Percentiles rank a stretch among this genome's conserved stretches.
Evolutionary conservation across 2,797 vertebrate genomes (phyloP).

Genomic region (Etheostoma nigrum): DNA sequence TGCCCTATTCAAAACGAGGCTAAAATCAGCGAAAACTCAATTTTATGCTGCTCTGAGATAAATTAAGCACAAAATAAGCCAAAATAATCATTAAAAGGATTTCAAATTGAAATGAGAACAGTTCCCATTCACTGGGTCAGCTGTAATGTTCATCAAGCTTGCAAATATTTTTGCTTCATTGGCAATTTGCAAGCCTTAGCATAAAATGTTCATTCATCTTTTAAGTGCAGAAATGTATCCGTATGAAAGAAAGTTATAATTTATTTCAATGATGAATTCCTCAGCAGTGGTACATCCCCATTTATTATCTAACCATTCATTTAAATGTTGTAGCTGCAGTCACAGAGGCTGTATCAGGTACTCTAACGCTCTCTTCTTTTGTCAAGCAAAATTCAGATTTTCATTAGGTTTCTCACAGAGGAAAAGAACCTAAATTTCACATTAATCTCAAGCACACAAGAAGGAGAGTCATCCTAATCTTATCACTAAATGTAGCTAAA

Average conservation of each 20-base stretch:
- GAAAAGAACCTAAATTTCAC: slow-evolving; percentile 68
- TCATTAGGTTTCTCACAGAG: slow-evolving; percentile 32
- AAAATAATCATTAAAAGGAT: slow-evolving; percentile 81
- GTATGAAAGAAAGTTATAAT: slow-evolving; percentile 53
- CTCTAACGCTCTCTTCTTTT: slow-evolving; percentile 43
- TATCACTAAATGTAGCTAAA: slow-evolving; percentile 79
- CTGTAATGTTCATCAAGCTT: slow-evolving; percentile 74
- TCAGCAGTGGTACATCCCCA: slow-evolving; percentile 14
- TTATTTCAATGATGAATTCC: slow-evolving; percentile 38
- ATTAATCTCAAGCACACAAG: slow-evolving; percentile 75
- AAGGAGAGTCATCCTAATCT: slow-evolving; percentile 77
- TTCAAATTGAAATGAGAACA: slow-evolving; percentile 80
- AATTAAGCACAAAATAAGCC: slow-evolving; percentile 79
- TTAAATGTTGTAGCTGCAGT: slow-evolving; percentile 37
- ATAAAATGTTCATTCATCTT: slow-evolving; percentile 60
- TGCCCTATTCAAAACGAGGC: slow-evolving; percentile 60
- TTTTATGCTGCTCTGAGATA: slow-evolving; percentile 79
- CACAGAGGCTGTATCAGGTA: slow-evolving; percentile 20
- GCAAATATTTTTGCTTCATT: slow-evolving; percentile 77
- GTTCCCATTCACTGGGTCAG: slow-evolving; percentile 70
- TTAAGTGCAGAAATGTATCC: slow-evolving; percentile 49
- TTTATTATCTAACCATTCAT: slow-evolving; percentile 43
- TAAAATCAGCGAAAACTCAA: slow-evolving; percentile 77
- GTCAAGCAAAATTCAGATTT: slow-evolving; percentile 51
- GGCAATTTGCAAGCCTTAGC: slow-evolving; percentile 70